Percentiles rank a stretch among this genome's conserved stretches.
Conservation (phyloP, 37 sponge, comb jelly and placozoan genomes). For the Tethya wilhelma region DNA sequence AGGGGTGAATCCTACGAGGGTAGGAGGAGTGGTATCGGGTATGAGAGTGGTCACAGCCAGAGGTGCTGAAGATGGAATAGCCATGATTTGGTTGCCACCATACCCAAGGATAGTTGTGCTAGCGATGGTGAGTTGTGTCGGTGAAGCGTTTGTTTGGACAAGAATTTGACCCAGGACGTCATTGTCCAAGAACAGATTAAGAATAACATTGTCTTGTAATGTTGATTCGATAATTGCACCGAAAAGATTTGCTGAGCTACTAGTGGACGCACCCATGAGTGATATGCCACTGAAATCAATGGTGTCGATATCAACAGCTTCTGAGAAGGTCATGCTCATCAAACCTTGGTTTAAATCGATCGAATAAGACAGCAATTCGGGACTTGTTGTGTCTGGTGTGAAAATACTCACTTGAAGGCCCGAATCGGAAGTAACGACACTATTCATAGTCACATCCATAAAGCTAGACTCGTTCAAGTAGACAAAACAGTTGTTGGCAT, state of each 20-base stretch:
- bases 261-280: not conserved
- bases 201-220: no score
- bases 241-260: not conserved
- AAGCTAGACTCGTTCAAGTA: not conserved
- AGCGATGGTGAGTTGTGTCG: no score
- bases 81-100: not conserved
- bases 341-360: not conserved
- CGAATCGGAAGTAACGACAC: not conserved
- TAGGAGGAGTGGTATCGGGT: constrained; percentile 23
- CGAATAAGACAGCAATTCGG: not conserved
- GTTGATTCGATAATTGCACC: not conserved
- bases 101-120: no score
- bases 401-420: not conserved
- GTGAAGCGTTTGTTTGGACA: no score
- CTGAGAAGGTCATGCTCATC: constrained; percentile 10
- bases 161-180: no score
- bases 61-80: not conserved
- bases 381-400: not conserved
- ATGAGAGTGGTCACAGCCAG: not conserved
- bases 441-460: not conserved
- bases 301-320: not conserved
- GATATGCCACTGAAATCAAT: not conserved
- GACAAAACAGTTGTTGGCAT: constrained; percentile 22
- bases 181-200: no score
- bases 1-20: not conserved